Percentiles rank a stretch among this genome's conserved stretches.
Conservation (phyloP, 2,888 invertebrate species). For the Tetragnatha montana region DNA sequence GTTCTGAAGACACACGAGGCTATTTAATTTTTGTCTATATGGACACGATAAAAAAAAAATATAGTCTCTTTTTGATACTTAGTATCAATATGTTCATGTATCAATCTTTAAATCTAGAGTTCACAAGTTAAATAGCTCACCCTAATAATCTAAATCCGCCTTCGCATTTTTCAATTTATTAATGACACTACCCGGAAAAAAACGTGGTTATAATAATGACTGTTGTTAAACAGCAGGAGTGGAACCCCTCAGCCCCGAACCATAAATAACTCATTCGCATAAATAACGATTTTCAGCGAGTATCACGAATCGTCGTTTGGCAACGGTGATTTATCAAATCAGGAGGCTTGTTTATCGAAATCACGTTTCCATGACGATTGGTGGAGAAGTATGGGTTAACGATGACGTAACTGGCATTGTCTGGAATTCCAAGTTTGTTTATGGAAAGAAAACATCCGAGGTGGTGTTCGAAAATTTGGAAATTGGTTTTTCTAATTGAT, state of each 20-base stretch:
- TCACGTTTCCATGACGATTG: slow-evolving; percentile 22
- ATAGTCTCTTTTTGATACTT: no score
- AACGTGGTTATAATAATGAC: slow-evolving; percentile 25
- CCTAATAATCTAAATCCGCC: not conserved
- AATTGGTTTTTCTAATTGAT: no score
- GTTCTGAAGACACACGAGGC: no score
- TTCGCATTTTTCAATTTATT: slow-evolving; percentile 32
- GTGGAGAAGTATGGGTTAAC: not conserved
- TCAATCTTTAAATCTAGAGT: no score
- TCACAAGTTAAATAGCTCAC: not conserved
- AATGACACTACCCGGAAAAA: not conserved
- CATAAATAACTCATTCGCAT: slow-evolving; percentile 40
- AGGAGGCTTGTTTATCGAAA: slow-evolving; percentile 20
- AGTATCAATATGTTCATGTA: no score
- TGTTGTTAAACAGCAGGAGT: slow-evolving; percentile 32
- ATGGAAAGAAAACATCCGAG: no score
- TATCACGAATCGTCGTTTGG: slow-evolving; percentile 12
- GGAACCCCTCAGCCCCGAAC: not conserved
- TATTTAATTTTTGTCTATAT: no score
- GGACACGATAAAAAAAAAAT: no score
- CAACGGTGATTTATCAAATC: slow-evolving; percentile 34
- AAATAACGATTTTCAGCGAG: slow-evolving; percentile 44
- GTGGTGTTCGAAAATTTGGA: no score
- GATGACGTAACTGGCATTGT: no score
- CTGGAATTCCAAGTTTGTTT: no score